These are phyloP conservation scores for Neoitamus cyanurus DNA, from an alignment of 2,888 invertebrate genomes.

Conservation along the genomic window DNA sequence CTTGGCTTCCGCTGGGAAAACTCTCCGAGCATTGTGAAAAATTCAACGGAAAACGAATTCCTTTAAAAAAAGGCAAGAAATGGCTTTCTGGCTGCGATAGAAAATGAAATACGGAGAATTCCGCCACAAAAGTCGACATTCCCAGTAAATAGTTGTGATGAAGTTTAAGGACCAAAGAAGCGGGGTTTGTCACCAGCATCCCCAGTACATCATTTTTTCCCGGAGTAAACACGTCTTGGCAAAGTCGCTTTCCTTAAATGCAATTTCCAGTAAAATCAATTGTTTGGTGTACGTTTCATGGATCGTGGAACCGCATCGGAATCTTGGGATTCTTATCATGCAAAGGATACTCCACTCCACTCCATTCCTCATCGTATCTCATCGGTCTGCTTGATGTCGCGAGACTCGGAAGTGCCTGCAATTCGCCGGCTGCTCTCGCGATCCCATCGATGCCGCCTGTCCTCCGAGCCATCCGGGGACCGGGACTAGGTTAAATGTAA, in stretches of 20 bases:
- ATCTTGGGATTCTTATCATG: neutral
- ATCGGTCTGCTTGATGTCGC: neutral
- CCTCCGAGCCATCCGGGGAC: neutral
- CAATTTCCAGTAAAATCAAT: slow-evolving; percentile 29
- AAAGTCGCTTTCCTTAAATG: slow-evolving; percentile 23
- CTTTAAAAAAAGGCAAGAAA: neutral
- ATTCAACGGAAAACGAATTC: slow-evolving; percentile 18
- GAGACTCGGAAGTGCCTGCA: neutral
- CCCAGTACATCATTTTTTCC: neutral
- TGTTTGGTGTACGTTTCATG: slow-evolving; percentile 20
- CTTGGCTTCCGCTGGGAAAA: slow-evolving; percentile 10
- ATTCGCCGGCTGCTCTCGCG: neutral
- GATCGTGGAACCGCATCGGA: neutral
- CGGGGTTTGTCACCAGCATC: neutral
- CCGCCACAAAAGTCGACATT: slow-evolving; percentile 20
- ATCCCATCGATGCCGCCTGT: neutral
- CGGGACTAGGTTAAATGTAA: neutral
- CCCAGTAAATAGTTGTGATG: neutral
- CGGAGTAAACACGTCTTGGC: neutral
- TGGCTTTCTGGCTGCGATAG: slow-evolving; percentile 7
- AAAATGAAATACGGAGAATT: slow-evolving; percentile 26
- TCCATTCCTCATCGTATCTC: neutral
- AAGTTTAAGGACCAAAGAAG: neutral
- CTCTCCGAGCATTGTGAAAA: slow-evolving; percentile 26
- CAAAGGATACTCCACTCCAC: slow-evolving; percentile 11